These are phyloP conservation scores for Trachops cirrhosus DNA, from an alignment of 2,797 vertebrate species.

Conservation along the genomic window DNA sequence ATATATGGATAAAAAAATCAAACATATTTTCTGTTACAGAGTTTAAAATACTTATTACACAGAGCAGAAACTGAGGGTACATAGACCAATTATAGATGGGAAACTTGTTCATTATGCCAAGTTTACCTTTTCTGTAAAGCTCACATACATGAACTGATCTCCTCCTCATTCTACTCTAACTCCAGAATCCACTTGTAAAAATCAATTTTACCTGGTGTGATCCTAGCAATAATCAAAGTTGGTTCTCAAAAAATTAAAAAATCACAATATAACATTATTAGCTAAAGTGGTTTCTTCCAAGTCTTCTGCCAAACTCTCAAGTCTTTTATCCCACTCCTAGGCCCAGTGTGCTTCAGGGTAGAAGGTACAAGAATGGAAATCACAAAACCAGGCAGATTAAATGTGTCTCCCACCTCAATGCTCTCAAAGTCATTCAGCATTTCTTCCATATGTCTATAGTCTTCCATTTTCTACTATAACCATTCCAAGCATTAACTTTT, in stretches of 20 bases:
- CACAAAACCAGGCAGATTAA: neutral
- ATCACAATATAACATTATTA: neutral
- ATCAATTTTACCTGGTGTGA: neutral
- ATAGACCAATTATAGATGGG: neutral
- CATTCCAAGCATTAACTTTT: neutral
- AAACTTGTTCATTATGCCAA: neutral
- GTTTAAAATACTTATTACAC: neutral
- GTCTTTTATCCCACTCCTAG: neutral
- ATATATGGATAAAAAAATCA: neutral
- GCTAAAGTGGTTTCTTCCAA: conserved; percentile 4
- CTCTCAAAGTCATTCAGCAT: neutral
- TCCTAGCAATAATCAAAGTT: neutral
- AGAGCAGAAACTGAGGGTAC: neutral
- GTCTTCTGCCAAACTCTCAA: neutral
- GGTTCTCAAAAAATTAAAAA: neutral
- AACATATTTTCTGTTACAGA: neutral
- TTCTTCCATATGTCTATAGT: neutral
- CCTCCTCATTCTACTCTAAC: neutral
- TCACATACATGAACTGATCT: neutral
- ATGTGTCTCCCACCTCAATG: neutral
- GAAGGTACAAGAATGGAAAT: neutral
- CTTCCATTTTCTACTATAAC: neutral
- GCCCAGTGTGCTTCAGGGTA: neutral
- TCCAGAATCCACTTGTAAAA: conserved; percentile 21
- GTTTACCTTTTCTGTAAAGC: neutral